Evolutionary conservation across 2,113 vertebrate species (phyloP).

Genomic region (Bostrychus sinensis): DNA sequence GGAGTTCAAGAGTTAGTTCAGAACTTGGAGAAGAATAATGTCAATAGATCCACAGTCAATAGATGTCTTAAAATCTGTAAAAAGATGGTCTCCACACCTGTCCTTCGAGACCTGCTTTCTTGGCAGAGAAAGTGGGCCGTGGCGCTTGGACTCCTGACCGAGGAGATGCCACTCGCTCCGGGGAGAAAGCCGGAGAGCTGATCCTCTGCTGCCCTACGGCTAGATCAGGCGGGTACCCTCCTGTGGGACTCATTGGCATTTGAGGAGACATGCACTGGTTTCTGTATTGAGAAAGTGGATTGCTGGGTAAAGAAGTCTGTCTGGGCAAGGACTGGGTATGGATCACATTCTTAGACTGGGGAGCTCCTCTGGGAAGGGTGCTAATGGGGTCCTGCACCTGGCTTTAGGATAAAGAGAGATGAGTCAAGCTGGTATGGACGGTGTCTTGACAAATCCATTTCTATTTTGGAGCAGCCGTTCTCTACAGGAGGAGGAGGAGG

Average conservation of each 20-base stretch:
- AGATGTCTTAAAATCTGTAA: slow-evolving; percentile 80
- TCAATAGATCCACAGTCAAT: neutral
- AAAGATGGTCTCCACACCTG: slow-evolving; percentile 98
- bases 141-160: slow-evolving; percentile 84
- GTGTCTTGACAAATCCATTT: slow-evolving; percentile 88
- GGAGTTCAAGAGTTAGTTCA: slow-evolving; percentile 6
- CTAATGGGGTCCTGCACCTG: slow-evolving; percentile 83
- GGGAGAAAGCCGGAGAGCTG: slow-evolving; percentile 74
- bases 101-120: slow-evolving; percentile 89
- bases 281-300: slow-evolving; percentile 76
- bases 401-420: slow-evolving; percentile 90
- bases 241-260: slow-evolving; percentile 53
- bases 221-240: slow-evolving; percentile 38
- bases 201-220: slow-evolving; percentile 64
- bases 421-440: slow-evolving; percentile 89
- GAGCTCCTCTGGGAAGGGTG: slow-evolving; percentile 79
- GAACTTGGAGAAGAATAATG: neutral
- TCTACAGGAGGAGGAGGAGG: slow-evolving; percentile 67
- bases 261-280: slow-evolving; percentile 74
- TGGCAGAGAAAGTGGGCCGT: slow-evolving; percentile 91
- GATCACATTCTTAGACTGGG: slow-evolving; percentile 76
- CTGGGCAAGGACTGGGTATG: slow-evolving; percentile 59
- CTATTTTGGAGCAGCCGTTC: slow-evolving; percentile 86
- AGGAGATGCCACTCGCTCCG: slow-evolving; percentile 82
- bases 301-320: slow-evolving; percentile 81